Conservation (phyloP, 2,888 invertebrate species). For the Eumerus sabulonum region DNA sequence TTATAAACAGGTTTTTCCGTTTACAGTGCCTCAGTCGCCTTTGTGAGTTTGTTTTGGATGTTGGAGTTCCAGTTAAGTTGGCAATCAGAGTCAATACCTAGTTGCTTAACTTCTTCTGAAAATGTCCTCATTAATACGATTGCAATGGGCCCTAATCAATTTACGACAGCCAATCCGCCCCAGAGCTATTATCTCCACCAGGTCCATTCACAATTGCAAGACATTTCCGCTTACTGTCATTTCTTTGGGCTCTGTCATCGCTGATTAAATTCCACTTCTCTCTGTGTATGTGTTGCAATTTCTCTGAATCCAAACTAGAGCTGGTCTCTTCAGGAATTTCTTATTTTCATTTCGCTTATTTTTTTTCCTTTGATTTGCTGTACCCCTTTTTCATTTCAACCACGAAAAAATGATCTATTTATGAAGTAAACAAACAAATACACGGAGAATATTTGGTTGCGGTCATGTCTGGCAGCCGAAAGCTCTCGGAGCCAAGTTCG, state of each 20-base stretch:
- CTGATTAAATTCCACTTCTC: slow-evolving; percentile 31
- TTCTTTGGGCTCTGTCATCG: slow-evolving; percentile 11
- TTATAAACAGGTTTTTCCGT: too few species aligned
- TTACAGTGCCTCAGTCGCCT: too few species aligned
- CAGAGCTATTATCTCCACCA: neutral
- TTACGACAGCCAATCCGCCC: neutral
- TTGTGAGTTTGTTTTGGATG: too few species aligned
- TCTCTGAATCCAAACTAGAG: slow-evolving; percentile 13
- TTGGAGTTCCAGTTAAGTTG: too few species aligned
- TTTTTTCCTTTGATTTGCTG: slow-evolving; percentile 6
- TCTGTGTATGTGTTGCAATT: slow-evolving; percentile 42
- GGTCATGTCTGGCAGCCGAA: slow-evolving; percentile 48
- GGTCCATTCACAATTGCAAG: slow-evolving; percentile 27
- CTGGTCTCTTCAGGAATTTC: slow-evolving; percentile 23
- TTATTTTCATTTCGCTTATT: slow-evolving; percentile 12
- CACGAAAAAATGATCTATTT: slow-evolving; percentile 38
- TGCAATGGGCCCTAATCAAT: neutral
- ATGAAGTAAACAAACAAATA: slow-evolving; percentile 42
- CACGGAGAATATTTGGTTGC: slow-evolving; percentile 9
- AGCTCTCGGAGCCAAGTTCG: slow-evolving; percentile 78
- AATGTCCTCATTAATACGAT: too few species aligned
- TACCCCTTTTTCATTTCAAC: too few species aligned
- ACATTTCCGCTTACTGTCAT: slow-evolving; percentile 1
- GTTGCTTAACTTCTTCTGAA: too few species aligned
- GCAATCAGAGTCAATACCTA: too few species aligned